A percentile compares a stretch with the other conserved stretches of the same genome.
Conservation (phyloP, 2,113 vertebrate genomes). For the Ascaphus truei region DNA sequence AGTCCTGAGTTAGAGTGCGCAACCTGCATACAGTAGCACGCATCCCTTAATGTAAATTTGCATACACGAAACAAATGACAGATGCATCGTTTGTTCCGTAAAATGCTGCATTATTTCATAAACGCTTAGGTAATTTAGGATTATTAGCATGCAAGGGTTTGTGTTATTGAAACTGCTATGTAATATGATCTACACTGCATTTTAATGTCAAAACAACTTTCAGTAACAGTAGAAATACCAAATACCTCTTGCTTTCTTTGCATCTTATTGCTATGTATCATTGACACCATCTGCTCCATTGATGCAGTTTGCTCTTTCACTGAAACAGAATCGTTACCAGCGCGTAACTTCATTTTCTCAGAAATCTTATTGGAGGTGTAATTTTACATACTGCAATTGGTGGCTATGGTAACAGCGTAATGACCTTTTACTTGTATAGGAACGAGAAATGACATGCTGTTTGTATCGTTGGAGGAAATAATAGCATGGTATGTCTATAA, state of each 20-base stretch:
- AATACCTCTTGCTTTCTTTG: background rate
- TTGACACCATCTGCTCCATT: background rate
- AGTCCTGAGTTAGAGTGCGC: too few species aligned
- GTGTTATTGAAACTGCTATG: too few species aligned
- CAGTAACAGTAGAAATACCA: background rate
- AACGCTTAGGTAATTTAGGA: too few species aligned
- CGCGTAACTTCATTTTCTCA: conserved; percentile 57
- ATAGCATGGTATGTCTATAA: conserved; percentile 58
- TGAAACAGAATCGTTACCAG: conserved; percentile 45
- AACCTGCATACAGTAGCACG: too few species aligned
- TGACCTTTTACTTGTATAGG: conserved; percentile 57
- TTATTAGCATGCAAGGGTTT: too few species aligned
- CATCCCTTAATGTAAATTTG: too few species aligned
- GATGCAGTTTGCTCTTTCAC: conserved; percentile 16
- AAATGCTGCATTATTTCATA: too few species aligned
- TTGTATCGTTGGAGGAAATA: conserved; percentile 57
- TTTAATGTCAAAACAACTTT: background rate
- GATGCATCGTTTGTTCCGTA: too few species aligned
- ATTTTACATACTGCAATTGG: conserved; percentile 61
- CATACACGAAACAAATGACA: too few species aligned
- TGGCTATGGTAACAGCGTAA: conserved; percentile 68
- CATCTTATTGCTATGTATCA: background rate
- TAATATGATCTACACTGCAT: background rate
- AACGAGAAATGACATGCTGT: conserved; percentile 60
- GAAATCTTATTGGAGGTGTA: conserved; percentile 55